Conservation (phyloP, 2,797 vertebrate genomes). For the Anguilla pacifica region DNA sequence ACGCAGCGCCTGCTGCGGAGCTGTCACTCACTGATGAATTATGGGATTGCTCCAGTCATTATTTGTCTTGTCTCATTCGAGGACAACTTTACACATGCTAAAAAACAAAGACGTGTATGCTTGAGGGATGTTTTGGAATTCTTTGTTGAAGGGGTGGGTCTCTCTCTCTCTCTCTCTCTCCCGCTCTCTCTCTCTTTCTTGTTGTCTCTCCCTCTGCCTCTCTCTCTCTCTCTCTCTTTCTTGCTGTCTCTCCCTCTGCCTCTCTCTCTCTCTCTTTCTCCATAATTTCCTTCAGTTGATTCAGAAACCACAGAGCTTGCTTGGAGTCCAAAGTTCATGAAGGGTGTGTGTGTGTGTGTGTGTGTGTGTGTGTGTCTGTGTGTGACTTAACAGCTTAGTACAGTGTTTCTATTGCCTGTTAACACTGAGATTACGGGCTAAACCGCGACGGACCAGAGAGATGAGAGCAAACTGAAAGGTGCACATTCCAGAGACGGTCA, state of each 20-base stretch:
- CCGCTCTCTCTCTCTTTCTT: slow-evolving; percentile 27
- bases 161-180: background rate
- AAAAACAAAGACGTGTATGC: slow-evolving; percentile 28
- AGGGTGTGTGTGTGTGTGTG: slow-evolving; percentile 52
- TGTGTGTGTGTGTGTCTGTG: slow-evolving; percentile 43
- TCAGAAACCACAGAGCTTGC: slow-evolving; percentile 54
- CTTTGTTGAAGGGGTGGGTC: slow-evolving; percentile 27
- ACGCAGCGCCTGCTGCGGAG: background rate
- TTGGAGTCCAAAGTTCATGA: slow-evolving; percentile 67
- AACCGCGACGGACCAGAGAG: slow-evolving; percentile 54
- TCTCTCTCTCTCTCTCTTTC: background rate
- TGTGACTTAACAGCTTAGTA: slow-evolving; percentile 51
- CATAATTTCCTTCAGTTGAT: slow-evolving; percentile 35
- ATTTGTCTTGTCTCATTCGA: background rate
- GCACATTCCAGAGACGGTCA: slow-evolving; percentile 46
- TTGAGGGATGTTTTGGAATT: slow-evolving; percentile 35
- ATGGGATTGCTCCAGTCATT: slow-evolving; percentile 4
- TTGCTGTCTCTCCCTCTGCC: slow-evolving; percentile 12
- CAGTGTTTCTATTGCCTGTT: slow-evolving; percentile 54
- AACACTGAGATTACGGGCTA: slow-evolving; percentile 59
- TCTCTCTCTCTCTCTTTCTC: slow-evolving; percentile 32
- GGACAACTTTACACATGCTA: background rate
- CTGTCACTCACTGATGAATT: slow-evolving; percentile 3
- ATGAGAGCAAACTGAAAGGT: slow-evolving; percentile 59
- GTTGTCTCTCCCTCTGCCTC: background rate